These are phyloP conservation scores for Acrobasis consociella DNA, from an alignment of 2,888 invertebrate species.

Conservation along the genomic window DNA sequence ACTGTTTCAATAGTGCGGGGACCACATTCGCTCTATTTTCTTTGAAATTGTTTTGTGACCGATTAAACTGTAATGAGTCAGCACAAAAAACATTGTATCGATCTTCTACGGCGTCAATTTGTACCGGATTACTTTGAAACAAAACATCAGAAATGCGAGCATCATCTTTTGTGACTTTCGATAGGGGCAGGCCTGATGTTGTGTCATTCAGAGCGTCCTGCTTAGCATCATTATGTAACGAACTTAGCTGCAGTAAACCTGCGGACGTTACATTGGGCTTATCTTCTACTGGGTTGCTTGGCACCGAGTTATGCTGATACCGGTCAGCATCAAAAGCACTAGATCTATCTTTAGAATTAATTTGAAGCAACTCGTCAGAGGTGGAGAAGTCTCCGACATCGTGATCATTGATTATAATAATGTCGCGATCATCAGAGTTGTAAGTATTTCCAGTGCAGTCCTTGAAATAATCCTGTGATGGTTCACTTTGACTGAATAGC, in stretches of 20 bases:
- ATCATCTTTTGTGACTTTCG: too few species aligned
- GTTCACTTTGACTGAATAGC: not conserved
- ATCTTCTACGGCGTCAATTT: too few species aligned
- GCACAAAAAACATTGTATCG: too few species aligned
- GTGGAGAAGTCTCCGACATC: not conserved
- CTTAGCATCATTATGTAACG: too few species aligned
- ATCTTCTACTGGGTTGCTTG: too few species aligned
- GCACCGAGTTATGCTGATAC: too few species aligned
- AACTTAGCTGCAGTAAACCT: too few species aligned
- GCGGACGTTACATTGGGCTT: too few species aligned
- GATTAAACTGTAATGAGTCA: not conserved
- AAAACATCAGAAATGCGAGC: too few species aligned
- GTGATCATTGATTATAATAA: not conserved
- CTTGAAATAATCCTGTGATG: not conserved
- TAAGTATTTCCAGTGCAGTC: not conserved
- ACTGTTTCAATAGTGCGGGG: not conserved
- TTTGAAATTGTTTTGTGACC: not conserved
- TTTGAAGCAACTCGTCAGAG: not conserved
- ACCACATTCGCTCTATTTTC: not conserved
- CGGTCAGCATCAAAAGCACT: not conserved
- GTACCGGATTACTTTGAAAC: too few species aligned
- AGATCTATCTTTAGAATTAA: not conserved
- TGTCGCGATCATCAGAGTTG: not conserved
- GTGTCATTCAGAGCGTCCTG: too few species aligned
- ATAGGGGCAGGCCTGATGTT: too few species aligned